Evolutionary conservation across 2,888 invertebrate species (phyloP).

Genomic region (Sisyra nigra): DNA sequence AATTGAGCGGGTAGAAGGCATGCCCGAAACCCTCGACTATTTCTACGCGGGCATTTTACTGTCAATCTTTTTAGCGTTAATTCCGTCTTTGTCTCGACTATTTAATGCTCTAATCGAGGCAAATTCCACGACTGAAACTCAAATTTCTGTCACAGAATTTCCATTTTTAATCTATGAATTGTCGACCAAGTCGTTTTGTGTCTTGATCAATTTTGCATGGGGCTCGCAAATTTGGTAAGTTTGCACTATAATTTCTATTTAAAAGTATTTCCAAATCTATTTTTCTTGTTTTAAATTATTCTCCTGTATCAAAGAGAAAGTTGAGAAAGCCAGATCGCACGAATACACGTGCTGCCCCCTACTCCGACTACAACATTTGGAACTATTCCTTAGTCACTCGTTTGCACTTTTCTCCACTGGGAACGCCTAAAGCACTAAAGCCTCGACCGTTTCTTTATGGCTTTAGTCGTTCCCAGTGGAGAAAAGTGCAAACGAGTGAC

Average conservation of each 20-base stretch:
- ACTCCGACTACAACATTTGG: too few species aligned
- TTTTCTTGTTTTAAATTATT: not conserved
- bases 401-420: too few species aligned
- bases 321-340: too few species aligned
- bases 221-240: constrained; percentile 30
- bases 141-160: constrained; percentile 18
- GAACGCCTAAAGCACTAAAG: too few species aligned
- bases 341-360: too few species aligned
- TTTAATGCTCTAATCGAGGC: constrained; percentile 24
- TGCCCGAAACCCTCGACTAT: constrained; percentile 65
- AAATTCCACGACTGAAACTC: constrained; percentile 19
- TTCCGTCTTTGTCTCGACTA: constrained; percentile 41
- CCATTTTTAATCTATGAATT: constrained; percentile 19
- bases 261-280: too few species aligned
- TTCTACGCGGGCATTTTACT: constrained; percentile 51
- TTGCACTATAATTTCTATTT: not conserved
- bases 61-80: constrained; percentile 39
- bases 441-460: too few species aligned
- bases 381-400: too few species aligned
- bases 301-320: too few species aligned
- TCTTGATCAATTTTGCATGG: constrained; percentile 26
- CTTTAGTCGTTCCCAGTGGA: too few species aligned
- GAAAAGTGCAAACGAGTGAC: too few species aligned
- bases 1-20: constrained; percentile 75
- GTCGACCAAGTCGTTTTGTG: constrained; percentile 16